Evolutionary conservation across 2,888 invertebrate species (phyloP).

Genomic region (Eilema sororculum): DNA sequence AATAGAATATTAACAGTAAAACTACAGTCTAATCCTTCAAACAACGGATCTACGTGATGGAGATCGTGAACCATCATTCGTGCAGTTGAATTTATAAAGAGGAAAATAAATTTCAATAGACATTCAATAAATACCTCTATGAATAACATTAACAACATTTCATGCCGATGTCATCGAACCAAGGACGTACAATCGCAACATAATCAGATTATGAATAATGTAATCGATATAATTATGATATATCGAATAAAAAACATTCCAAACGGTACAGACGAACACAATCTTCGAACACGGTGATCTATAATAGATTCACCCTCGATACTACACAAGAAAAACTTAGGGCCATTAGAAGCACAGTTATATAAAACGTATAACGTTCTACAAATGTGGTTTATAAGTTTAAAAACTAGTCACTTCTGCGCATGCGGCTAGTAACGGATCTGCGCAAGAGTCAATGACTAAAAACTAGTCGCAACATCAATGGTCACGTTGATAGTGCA

Average conservation of each 20-base stretch:
- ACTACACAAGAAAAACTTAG: constrained; percentile 72
- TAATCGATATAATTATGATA: constrained; percentile 21
- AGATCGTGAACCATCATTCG: constrained; percentile 3
- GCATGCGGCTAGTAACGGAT: constrained; percentile 62
- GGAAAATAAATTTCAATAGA: constrained; percentile 15
- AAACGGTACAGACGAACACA: constrained; percentile 55
- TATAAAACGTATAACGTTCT: constrained; percentile 77
- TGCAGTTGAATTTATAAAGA: not conserved
- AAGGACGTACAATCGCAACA: constrained; percentile 22
- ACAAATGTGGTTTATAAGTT: constrained; percentile 69
- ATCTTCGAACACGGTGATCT: constrained; percentile 66
- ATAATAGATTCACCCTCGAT: constrained; percentile 78
- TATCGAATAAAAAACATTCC: constrained; percentile 20
- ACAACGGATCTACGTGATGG: not conserved
- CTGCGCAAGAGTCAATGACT: constrained; percentile 65
- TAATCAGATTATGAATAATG: constrained; percentile 31
- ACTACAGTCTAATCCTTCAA: not conserved
- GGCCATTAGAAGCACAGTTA: constrained; percentile 84
- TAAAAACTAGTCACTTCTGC: constrained; percentile 59
- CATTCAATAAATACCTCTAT: constrained; percentile 14
- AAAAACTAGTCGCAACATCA: constrained; percentile 63
- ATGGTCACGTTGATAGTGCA: constrained; percentile 38
- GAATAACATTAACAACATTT: constrained; percentile 20
- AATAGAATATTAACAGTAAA: not conserved
- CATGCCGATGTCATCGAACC: constrained; percentile 22